Percentiles rank a stretch among this genome's conserved stretches.
Conservation (phyloP, 2,888 invertebrate genomes). For the Nymphalis polychloros region DNA sequence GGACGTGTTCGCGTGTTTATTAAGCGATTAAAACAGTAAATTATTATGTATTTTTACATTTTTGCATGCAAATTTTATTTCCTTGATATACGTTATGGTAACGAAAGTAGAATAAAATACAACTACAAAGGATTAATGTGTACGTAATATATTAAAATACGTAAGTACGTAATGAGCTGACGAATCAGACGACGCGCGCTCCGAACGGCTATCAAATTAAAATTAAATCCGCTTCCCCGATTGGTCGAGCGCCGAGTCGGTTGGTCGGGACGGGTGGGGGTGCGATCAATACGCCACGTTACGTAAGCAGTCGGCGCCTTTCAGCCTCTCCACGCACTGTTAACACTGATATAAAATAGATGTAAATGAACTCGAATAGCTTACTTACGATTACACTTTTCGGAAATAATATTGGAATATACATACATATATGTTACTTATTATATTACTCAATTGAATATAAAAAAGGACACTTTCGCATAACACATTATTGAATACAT, state of each 20-base stretch:
- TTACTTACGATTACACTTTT: conserved; percentile 8
- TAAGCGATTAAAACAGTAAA: no score
- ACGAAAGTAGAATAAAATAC: conserved; percentile 2
- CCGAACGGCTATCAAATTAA: conserved; percentile 72
- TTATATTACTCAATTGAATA: conserved; percentile 3
- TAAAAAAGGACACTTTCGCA: not conserved
- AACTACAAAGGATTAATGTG: conserved; percentile 23
- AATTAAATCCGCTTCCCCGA: conserved; percentile 67
- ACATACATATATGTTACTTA: not conserved
- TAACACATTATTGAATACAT: no score
- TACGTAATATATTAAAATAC: conserved; percentile 33
- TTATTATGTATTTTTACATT: no score
- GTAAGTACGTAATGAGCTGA: conserved; percentile 49
- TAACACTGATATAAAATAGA: conserved; percentile 29
- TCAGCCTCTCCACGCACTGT: conserved; percentile 41
- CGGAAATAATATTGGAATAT: not conserved
- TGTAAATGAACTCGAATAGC: conserved; percentile 27
- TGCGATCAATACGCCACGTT: conserved; percentile 73
- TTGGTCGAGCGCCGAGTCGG: conserved; percentile 55
- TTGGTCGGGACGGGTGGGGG: conserved; percentile 42
- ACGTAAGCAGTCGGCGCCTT: conserved; percentile 62
- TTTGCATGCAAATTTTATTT: not conserved
- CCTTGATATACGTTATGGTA: not conserved
- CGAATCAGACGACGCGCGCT: conserved; percentile 63
- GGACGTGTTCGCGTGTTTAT: no score